Evolutionary conservation across 1,140 invertebrate species (phyloP).

Genomic region (Drosophila neocordata): DNA sequence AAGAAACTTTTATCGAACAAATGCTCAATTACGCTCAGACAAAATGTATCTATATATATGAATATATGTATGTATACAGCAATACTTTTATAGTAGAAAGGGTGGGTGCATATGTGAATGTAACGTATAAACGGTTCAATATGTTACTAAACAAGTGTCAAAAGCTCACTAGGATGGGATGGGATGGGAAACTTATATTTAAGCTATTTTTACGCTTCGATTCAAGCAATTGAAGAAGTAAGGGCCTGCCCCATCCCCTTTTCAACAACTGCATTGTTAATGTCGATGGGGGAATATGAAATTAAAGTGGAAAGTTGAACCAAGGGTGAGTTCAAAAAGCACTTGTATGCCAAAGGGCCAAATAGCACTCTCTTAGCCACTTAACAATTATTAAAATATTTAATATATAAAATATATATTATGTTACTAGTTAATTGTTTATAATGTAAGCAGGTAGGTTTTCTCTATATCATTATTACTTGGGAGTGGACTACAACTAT

Average conservation of each 20-base stretch:
- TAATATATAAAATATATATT: not conserved
- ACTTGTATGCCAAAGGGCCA: not conserved
- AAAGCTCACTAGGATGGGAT: slow-evolving; percentile 44
- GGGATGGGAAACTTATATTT: slow-evolving; percentile 64
- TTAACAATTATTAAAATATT: slow-evolving; percentile 2
- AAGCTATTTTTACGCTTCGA: slow-evolving; percentile 75
- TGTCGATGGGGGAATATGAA: not conserved
- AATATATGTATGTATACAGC: not conserved
- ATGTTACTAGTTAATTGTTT: too few relatives aligned
- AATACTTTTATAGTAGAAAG: too few relatives aligned
- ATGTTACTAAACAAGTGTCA: slow-evolving; percentile 51
- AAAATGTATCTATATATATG: slow-evolving; percentile 3
- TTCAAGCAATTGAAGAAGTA: slow-evolving; percentile 66
- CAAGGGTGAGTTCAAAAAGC: not conserved
- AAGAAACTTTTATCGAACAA: slow-evolving; percentile 40
- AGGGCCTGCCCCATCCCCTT: not conserved
- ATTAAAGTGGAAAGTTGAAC: slow-evolving; percentile 2
- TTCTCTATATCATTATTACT: too few relatives aligned
- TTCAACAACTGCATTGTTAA: slow-evolving; percentile 13
- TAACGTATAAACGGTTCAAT: slow-evolving; percentile 42
- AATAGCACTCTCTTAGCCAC: slow-evolving; percentile 11
- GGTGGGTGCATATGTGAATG: not conserved
- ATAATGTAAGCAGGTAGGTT: too few relatives aligned
- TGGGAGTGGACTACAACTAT: too few relatives aligned
- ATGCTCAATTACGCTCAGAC: slow-evolving; percentile 15